Evolutionary conservation across 35 echinoderm and acorn worm genomes (phyloP), one percentile per base, ranked within the genome.

Genomic region (Hemicentrotus pulcherrimus): DNA sequence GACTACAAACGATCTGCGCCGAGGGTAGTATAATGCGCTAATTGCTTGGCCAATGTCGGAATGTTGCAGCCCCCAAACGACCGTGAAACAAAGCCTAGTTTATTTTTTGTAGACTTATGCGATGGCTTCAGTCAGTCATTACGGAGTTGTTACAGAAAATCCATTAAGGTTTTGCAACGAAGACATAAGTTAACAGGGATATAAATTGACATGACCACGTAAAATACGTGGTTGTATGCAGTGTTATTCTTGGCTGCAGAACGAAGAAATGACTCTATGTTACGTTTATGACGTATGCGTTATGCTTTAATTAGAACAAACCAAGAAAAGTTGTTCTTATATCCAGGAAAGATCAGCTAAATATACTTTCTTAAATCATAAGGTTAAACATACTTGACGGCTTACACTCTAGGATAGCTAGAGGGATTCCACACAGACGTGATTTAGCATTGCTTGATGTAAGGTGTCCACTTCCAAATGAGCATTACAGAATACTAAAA

Each of bases 1-100:
- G 52, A 59, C 65, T 78, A 78, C 65, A 78, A 28, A 78, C 28
- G 65, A n/a, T 28, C 22, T 78, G 7, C 65, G 28, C 65, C 65
- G 19, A 78, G 65, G 65, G 65, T 78, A 78, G 65, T 28, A 28
- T 90, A 90, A 90, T 90, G 88, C 88, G 88, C 88, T 90, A 90
- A 90, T 90, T 90, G 88, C 32, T 90, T 47, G 88, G 31, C 33
- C 31, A 90, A 33, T 45, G 88, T 90, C 88, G 88, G 88, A 90
- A 90, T 90, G 88, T 32, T 19, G 31, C 88, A 90, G 32, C 46
- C 88, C n/a, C 88, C 22, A 78, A 78, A 78, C 65, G 65, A 78
- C 65, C 28, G 22, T 22, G 65, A 78, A 78, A 78, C 65, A 78
- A 28, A 78, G 65, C 65, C 5, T 6, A n/a, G 65, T 78, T 78